Evolutionary conservation across 2,888 invertebrate species (phyloP).

Genomic region (Brachyptera putata): DNA sequence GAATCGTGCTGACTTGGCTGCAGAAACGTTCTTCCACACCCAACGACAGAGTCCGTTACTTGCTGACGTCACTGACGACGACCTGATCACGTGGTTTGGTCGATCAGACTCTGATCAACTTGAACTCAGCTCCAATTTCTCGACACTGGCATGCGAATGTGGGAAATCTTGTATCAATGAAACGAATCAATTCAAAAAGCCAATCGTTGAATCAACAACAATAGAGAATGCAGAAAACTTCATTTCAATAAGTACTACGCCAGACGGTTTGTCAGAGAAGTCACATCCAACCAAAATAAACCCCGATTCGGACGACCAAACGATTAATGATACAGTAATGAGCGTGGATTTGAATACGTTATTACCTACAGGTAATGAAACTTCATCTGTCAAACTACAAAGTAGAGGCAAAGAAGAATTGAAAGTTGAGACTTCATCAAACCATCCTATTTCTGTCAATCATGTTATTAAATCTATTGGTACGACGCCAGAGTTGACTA

Average conservation of each 20-base stretch:
- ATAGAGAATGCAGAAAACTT: background rate
- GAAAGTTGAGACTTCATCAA: too few species aligned
- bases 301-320: background rate
- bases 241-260: background rate
- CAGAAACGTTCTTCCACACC: constrained; percentile 62
- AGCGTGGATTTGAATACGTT: background rate
- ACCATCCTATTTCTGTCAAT: too few species aligned
- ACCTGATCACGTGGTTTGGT: constrained; percentile 64
- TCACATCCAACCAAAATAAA: too few species aligned
- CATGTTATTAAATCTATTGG: too few species aligned
- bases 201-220: constrained; percentile 29
- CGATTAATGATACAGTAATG: background rate
- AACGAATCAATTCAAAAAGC: constrained; percentile 43
- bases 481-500: background rate
- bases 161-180: constrained; percentile 40
- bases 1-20: constrained; percentile 57
- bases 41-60: constrained; percentile 56
- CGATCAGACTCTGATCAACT: constrained; percentile 45
- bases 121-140: constrained; percentile 45
- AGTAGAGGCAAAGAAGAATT: too few species aligned
- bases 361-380: background rate
- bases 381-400: too few species aligned
- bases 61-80: constrained; percentile 59
- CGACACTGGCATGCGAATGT: constrained; percentile 52
- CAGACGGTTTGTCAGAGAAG: background rate